Evolutionary conservation across 2,797 vertebrate genomes (phyloP).

Genomic region (Knipowitschia caucasica): DNA sequence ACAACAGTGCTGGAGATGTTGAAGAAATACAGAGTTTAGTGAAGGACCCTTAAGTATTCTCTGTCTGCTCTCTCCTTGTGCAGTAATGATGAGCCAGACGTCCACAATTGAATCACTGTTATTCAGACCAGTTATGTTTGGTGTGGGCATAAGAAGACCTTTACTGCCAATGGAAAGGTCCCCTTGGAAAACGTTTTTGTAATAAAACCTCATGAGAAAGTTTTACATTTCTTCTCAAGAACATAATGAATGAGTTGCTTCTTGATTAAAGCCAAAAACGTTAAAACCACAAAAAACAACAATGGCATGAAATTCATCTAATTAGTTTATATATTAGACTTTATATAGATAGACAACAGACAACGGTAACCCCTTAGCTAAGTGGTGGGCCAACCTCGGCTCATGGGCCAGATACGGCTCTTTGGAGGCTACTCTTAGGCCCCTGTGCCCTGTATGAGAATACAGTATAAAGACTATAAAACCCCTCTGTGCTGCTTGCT

Average conservation of each 20-base stretch:
- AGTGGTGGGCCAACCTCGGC: too few relatives aligned
- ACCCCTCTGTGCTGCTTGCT: too few relatives aligned
- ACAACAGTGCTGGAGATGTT: constrained; percentile 31
- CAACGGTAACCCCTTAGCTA: too few relatives aligned
- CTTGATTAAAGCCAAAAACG: too few relatives aligned
- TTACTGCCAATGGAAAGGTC: constrained; percentile 15
- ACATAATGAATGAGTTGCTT: neutral
- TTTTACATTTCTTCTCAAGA: constrained; percentile 20
- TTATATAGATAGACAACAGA: too few relatives aligned
- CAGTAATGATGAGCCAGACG: constrained; percentile 58
- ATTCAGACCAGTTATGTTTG: constrained; percentile 47
- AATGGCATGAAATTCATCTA: too few relatives aligned
- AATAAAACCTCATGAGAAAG: neutral
- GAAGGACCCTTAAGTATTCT: constrained; percentile 53
- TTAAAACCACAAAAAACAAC: too few relatives aligned
- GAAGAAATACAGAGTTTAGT: constrained; percentile 40
- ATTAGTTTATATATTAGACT: too few relatives aligned
- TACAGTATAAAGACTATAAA: too few relatives aligned
- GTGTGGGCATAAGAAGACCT: constrained; percentile 40
- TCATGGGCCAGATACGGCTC: too few relatives aligned
- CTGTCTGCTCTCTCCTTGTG: constrained; percentile 54
- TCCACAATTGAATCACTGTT: constrained; percentile 57
- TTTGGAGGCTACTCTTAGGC: too few relatives aligned
- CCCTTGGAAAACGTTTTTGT: constrained; percentile 16
- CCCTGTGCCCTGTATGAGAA: too few relatives aligned